Base-by-base conservation (phyloP, 2,797 vertebrate genomes). In the Leptodon cayanensis region DNA sequence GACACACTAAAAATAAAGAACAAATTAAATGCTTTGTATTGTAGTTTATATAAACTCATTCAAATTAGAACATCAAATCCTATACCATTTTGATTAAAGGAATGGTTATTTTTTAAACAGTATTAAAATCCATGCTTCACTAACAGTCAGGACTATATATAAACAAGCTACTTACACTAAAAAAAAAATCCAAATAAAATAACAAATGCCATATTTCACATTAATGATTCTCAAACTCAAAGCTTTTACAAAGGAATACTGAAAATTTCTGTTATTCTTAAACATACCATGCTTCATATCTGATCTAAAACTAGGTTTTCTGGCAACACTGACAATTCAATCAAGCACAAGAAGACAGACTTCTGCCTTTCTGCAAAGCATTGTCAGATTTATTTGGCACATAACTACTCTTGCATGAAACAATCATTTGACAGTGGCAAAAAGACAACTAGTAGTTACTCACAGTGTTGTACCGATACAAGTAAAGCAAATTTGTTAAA, bases 341-440 rank as follows among this genome's bases (percentile, higher is more conserved):
- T 78, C 61, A 93, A 72, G 76, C 47, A 44, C 21, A 74, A 88
- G 52, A 74, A 57, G 65, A 96, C 12, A 91, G 72, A 94, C 70
- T 86, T 90, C 29, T 87, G 83, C 70, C 74, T 55, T 90, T 85
- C 83, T 83, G 57, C 54, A 93, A 94, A 74, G 50, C 3, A 7
- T 22, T 92, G 83, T 87, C 90, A 93, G 37, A 65, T 94, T 85
- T 79, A 88, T 54, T 87, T 96, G 31, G 70, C 72, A 90, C 21
- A 5, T 9, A 93, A 69, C n/a, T 90, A 79, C 44, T 82, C 71
- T 58, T 55, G 62, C 47, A 81, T 57, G 25, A 46, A 96, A 70
- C 57, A 93, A 79, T 35, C n/a, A 82, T 92, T 82, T 96, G 93
- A 90, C 72, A 93, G 87, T 54, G 29, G 47, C 29, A 87, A 70